Conservation (phyloP, 2,888 invertebrate genomes). For the Ornithoptera priamus region DNA sequence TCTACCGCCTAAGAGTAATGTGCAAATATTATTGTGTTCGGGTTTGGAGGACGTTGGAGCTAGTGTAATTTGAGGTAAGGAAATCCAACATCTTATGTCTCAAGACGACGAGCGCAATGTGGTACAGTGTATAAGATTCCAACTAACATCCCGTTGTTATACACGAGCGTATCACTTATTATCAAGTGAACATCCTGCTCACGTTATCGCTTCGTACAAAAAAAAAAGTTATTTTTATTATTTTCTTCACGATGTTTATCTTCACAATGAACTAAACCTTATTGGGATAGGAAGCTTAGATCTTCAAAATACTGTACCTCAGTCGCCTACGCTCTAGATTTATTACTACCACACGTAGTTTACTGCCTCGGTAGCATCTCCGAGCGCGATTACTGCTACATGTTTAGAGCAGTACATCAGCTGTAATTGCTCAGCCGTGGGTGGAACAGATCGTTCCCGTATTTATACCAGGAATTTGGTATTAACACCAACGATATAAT, state of each 20-base stretch:
- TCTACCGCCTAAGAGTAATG: no score
- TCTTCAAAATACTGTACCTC: slow-evolving; percentile 31
- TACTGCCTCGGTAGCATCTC: slow-evolving; percentile 40
- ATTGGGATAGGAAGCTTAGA: not conserved
- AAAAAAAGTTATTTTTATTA: no score
- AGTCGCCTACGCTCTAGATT: slow-evolving; percentile 43
- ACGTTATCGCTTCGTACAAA: no score
- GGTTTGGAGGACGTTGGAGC: no score
- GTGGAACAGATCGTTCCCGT: not conserved
- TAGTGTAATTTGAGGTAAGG: no score
- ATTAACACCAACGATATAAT: not conserved
- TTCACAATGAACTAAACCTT: not conserved
- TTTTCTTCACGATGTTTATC: not conserved
- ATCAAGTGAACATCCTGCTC: no score
- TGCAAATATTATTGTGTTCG: no score
- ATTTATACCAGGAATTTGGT: not conserved
- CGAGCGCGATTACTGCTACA: slow-evolving; percentile 44
- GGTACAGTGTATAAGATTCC: no score
- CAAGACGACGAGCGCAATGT: no score
- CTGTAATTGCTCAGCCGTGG: slow-evolving; percentile 19
- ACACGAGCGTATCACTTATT: no score
- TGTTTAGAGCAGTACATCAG: slow-evolving; percentile 22
- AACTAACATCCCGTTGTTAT: no score
- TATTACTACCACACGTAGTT: slow-evolving; percentile 38
- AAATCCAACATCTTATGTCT: no score